Conservation (phyloP, 2,797 vertebrate genomes). For the Mormyrus proboscirostris region DNA sequence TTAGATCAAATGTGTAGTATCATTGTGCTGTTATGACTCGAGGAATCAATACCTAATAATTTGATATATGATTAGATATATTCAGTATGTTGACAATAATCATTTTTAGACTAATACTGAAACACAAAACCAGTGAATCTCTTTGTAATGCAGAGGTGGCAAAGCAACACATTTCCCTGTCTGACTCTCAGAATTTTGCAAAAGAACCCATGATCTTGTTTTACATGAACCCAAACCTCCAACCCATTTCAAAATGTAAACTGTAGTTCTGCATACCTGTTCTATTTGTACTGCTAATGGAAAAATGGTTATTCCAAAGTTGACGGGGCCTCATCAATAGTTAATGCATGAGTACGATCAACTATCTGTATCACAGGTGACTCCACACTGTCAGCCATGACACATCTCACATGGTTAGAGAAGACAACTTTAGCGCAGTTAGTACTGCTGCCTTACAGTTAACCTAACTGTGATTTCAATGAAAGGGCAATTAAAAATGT, state of each 20-base stretch:
- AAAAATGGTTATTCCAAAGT: neutral
- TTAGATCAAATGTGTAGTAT: neutral
- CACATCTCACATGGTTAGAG: neutral
- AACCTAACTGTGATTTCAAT: neutral
- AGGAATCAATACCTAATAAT: neutral
- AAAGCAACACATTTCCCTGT: neutral
- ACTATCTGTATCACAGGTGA: neutral
- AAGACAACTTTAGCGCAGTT: neutral
- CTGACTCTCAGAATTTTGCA: neutral
- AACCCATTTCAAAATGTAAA: neutral
- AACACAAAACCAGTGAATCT: neutral
- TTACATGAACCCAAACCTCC: neutral
- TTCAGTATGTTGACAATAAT: too few relatives aligned
- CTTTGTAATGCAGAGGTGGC: neutral
- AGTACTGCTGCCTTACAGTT: neutral
- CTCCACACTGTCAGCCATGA: neutral
- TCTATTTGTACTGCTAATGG: neutral
- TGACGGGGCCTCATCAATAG: neutral
- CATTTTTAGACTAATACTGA: neutral
- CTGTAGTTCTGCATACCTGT: neutral
- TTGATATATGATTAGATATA: too few relatives aligned
- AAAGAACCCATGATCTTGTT: neutral
- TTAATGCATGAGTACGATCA: neutral
- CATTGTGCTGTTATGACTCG: neutral
- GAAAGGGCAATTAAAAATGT: neutral